A percentile compares a stretch with the other conserved stretches of the same genome.
Conservation (phyloP, 2,113 vertebrate genomes). For the Phasianus colchicus region DNA sequence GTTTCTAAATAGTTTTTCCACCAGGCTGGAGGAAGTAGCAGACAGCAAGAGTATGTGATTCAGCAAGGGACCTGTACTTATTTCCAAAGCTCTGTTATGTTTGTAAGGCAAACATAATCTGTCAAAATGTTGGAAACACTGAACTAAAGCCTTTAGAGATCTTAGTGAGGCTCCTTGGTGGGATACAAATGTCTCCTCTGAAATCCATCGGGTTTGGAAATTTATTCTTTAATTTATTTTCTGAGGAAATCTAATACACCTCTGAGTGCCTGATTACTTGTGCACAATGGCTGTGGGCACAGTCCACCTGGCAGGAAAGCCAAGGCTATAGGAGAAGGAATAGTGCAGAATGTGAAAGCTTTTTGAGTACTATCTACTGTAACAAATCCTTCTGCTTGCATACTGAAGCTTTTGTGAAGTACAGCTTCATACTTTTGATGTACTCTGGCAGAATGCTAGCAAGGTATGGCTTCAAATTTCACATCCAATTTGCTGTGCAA, state of each 20-base stretch:
- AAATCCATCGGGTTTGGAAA: background rate
- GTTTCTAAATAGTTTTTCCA: background rate
- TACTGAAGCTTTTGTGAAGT: background rate
- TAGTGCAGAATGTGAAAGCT: background rate
- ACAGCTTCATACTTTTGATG: background rate
- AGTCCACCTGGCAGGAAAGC: background rate
- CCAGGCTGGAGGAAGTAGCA: background rate
- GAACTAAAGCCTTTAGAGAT: background rate
- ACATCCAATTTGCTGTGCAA: background rate
- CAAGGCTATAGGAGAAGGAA: background rate
- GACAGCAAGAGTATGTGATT: background rate
- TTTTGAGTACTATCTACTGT: background rate
- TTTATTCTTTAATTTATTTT: background rate
- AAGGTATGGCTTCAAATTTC: background rate
- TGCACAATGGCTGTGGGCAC: background rate
- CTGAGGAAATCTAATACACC: background rate
- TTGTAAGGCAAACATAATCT: background rate
- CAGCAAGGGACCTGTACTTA: background rate
- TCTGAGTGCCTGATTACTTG: background rate
- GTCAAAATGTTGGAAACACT: background rate
- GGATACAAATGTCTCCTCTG: background rate
- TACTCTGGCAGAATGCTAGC: background rate
- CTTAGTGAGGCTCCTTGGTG: background rate
- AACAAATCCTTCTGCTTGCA: background rate
- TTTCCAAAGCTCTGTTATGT: background rate